These are phyloP conservation scores for Melanotaenia maccullochi DNA, from an alignment of 2,797 vertebrate genomes.

Conservation along the genomic window DNA sequence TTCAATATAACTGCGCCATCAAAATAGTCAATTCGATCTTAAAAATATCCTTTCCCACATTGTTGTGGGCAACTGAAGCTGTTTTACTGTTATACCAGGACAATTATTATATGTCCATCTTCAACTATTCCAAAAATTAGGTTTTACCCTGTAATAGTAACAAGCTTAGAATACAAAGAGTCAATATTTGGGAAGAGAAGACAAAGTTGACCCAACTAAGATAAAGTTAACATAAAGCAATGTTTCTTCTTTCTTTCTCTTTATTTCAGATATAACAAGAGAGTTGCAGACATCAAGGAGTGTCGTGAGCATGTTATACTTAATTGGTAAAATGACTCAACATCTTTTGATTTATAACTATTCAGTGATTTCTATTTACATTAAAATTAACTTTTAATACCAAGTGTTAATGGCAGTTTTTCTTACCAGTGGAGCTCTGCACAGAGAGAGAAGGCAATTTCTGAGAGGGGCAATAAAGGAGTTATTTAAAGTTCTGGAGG, in stretches of 20 bases:
- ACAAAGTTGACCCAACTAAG: too few species aligned
- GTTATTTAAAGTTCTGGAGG: constrained; percentile 85
- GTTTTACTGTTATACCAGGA: too few species aligned
- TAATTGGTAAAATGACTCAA: constrained; percentile 80
- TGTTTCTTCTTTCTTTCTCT: constrained; percentile 4
- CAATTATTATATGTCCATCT: too few species aligned
- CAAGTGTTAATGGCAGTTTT: neutral
- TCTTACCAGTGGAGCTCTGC: constrained; percentile 84
- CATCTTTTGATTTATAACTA: constrained; percentile 12
- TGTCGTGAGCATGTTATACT: constrained; percentile 85
- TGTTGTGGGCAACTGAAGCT: too few species aligned
- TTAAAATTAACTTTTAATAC: constrained; percentile 19
- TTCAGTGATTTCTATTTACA: constrained; percentile 4
- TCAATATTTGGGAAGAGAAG: too few species aligned
- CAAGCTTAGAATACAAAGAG: too few species aligned
- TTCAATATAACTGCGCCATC: too few species aligned
- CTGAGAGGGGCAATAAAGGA: constrained; percentile 88
- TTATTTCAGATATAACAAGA: constrained; percentile 85
- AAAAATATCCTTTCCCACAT: too few species aligned
- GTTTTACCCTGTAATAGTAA: too few species aligned
- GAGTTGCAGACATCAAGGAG: constrained; percentile 91
- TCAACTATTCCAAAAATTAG: neutral
- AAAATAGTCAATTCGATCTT: too few species aligned
- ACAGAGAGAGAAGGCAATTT: constrained; percentile 87
- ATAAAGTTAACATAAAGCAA: too few species aligned